Percentiles rank a stretch among this genome's conserved stretches.
Conservation (phyloP, 2,113 vertebrate genomes). For the Cnemophilus loriae region DNA sequence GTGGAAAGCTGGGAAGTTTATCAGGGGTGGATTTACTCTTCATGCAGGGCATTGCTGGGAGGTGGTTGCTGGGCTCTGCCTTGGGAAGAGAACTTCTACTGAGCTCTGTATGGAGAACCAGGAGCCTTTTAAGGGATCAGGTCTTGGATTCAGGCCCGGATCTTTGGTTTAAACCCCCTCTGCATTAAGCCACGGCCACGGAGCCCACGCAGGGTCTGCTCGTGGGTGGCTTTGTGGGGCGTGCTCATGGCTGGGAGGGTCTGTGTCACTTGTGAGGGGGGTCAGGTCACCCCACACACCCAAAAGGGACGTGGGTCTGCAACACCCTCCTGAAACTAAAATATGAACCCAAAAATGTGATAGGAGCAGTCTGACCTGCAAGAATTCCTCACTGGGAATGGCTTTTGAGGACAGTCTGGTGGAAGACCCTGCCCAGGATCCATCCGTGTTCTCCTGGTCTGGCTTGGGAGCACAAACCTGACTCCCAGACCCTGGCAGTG, state of each 20-base stretch:
- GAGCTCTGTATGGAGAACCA: neutral
- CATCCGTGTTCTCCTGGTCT: fast-evolving
- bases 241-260: neutral
- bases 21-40: neutral
- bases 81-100: neutral
- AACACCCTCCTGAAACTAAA: neutral
- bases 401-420: neutral
- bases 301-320: neutral
- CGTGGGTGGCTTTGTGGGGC: neutral
- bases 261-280: neutral
- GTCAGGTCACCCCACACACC: neutral
- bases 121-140: neutral
- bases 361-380: neutral
- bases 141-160: neutral
- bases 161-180: neutral
- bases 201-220: fast-evolving
- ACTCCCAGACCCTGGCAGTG: neutral
- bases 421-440: neutral
- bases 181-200: fast-evolving
- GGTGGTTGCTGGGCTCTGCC: neutral
- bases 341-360: neutral
- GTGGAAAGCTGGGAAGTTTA: neutral
- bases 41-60: neutral
- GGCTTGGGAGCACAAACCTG: neutral
- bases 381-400: neutral